A percentile compares a stretch with the other conserved stretches of the same genome.
phyloP scores from a whole-genome alignment of 2,888 invertebrate genomes.

The Apodemia zela region DNA sequence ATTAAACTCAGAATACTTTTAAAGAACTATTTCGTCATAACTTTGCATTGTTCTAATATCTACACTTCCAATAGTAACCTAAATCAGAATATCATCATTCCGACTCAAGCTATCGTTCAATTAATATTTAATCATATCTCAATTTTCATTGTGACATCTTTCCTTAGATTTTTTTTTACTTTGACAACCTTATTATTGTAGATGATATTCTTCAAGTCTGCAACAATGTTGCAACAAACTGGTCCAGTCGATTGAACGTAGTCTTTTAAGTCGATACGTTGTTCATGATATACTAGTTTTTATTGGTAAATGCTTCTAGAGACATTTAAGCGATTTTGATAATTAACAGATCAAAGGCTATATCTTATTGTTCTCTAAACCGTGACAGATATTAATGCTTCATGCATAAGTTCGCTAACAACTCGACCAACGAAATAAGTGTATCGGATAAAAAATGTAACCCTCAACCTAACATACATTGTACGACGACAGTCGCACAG shows the following conservation, averaged over 20 bases:
- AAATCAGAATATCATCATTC: neutral
- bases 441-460: no score
- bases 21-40: no score
- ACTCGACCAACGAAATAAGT: no score
- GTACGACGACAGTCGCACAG: neutral
- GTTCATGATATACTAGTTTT: conserved; percentile 6
- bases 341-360: conserved; percentile 5
- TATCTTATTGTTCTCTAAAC: conserved; percentile 3
- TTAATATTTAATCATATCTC: neutral
- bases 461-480: no score
- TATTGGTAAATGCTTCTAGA: neutral
- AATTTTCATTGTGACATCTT: neutral
- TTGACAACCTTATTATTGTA: neutral
- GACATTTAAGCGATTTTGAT: neutral
- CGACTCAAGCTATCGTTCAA: neutral
- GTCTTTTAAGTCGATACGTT: neutral
- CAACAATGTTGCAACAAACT: conserved; percentile 9
- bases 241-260: neutral
- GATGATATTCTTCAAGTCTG: neutral
- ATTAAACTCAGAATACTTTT: no score
- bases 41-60: no score
- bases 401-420: no score
- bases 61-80: no score
- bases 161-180: neutral
- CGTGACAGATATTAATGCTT: neutral